Evolutionary conservation across 2,888 invertebrate genomes (phyloP).

Genomic region (Perdita meconis): DNA sequence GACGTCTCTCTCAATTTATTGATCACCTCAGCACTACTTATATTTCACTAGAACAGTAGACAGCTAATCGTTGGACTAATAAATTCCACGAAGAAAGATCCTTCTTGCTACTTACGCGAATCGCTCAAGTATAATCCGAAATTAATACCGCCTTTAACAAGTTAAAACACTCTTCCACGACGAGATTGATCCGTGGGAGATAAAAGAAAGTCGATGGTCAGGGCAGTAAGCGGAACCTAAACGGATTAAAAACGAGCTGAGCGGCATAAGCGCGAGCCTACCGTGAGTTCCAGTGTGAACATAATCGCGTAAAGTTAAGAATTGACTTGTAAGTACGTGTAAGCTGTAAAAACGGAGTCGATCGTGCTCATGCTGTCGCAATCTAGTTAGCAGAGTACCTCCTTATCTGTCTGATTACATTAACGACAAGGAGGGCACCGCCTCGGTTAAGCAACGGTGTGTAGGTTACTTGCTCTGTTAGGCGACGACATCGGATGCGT

Average conservation of each 20-base stretch:
- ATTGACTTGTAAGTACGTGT: conserved; percentile 3
- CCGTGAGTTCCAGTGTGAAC: not conserved
- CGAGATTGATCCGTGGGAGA: not conserved
- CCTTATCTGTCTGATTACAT: conserved; percentile 48
- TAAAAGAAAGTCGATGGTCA: not conserved
- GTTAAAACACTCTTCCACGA: not conserved
- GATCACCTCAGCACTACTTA: too few species aligned
- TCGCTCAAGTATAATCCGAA: too few species aligned
- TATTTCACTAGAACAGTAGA: too few species aligned
- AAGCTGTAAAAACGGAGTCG: conserved; percentile 19
- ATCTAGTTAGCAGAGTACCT: conserved; percentile 33
- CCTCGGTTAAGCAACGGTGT: conserved; percentile 51
- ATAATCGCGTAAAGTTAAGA: not conserved
- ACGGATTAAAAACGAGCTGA: not conserved
- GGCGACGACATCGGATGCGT: conserved; percentile 45
- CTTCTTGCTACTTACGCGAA: too few species aligned
- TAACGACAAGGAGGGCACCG: conserved; percentile 40
- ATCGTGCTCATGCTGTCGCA: conserved; percentile 13
- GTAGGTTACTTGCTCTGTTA: conserved; percentile 32
- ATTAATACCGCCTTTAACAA: not conserved
- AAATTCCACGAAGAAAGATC: too few species aligned
- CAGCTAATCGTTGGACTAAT: too few species aligned
- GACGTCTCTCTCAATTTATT: too few species aligned
- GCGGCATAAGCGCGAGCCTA: not conserved
- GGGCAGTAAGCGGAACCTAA: not conserved